Conservation (phyloP, 2,888 invertebrate genomes). For the Pharmacophagus antenor region DNA sequence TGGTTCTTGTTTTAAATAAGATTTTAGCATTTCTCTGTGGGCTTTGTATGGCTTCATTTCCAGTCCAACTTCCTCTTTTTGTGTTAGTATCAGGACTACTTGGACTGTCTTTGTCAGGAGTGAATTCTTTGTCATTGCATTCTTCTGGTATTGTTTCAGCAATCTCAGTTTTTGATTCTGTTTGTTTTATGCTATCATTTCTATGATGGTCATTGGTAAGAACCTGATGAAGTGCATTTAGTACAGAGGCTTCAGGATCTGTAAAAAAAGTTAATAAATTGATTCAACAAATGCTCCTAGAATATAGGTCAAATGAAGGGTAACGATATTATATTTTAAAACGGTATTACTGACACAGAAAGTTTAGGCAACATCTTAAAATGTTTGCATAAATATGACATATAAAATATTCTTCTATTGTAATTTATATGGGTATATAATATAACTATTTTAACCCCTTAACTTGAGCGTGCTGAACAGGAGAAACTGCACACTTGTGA, state of each 20-base stretch:
- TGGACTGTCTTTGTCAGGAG: constrained; percentile 61
- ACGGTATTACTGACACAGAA: too few species aligned
- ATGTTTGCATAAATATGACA: too few species aligned
- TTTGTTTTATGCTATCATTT: constrained; percentile 35
- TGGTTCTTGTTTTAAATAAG: constrained; percentile 69
- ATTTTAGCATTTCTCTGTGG: constrained; percentile 68
- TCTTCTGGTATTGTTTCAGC: constrained; percentile 47
- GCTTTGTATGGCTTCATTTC: constrained; percentile 51
- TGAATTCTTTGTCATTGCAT: constrained; percentile 55
- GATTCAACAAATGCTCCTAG: not conserved
- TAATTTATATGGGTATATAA: too few species aligned
- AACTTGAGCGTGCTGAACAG: too few species aligned
- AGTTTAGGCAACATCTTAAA: too few species aligned
- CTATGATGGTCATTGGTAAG: constrained; percentile 48
- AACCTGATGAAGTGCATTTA: constrained; percentile 56
- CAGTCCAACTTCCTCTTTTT: constrained; percentile 61
- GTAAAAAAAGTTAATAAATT: constrained; percentile 31
- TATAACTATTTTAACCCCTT: too few species aligned
- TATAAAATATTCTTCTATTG: too few species aligned
- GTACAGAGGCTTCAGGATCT: constrained; percentile 68
- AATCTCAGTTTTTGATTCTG: constrained; percentile 47
- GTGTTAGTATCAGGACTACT: constrained; percentile 52
- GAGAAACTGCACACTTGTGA: too few species aligned
- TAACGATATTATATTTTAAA: not conserved
- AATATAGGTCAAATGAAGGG: not conserved